Evolutionary conservation across 2,113 vertebrate species (phyloP).

Genomic region (Aleadryas rufinucha): DNA sequence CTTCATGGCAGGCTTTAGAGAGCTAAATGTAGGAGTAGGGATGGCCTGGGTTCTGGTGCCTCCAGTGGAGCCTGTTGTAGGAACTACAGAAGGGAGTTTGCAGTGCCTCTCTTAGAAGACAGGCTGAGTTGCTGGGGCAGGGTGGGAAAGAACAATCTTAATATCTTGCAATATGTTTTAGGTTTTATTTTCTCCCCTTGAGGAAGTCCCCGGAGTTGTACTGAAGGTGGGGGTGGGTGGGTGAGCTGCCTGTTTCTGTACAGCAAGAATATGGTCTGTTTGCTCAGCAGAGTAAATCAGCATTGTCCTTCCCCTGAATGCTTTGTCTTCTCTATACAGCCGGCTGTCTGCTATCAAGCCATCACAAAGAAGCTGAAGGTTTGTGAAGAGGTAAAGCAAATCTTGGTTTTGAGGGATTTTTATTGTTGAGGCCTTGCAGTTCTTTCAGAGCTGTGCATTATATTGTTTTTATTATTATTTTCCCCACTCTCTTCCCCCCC

Average conservation of each 20-base stretch:
- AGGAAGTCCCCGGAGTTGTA: not conserved
- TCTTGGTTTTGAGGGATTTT: not conserved
- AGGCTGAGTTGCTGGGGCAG: not conserved
- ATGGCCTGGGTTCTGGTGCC: not conserved
- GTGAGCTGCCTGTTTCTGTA: not conserved
- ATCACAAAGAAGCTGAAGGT: slow-evolving; percentile 97
- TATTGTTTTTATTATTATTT: not conserved
- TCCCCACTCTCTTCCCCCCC: fast-evolving
- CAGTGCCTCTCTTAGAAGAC: not conserved
- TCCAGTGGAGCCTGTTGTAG: not conserved
- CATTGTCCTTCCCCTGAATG: not conserved
- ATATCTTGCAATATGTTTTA: not conserved
- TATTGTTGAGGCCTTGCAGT: not conserved
- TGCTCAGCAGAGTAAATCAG: not conserved
- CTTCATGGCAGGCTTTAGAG: not conserved
- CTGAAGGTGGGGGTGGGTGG: not conserved
- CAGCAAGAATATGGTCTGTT: not conserved
- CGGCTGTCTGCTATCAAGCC: slow-evolving; percentile 80
- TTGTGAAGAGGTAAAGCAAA: slow-evolving; percentile 86
- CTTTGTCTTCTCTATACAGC: slow-evolving; percentile 63
- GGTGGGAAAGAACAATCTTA: not conserved
- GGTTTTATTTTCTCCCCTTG: not conserved
- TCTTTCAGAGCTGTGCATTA: not conserved
- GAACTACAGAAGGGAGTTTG: not conserved
- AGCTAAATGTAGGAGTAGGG: not conserved